Conservation (phyloP, 2,113 vertebrate genomes). For the Panthera tigris region DNA sequence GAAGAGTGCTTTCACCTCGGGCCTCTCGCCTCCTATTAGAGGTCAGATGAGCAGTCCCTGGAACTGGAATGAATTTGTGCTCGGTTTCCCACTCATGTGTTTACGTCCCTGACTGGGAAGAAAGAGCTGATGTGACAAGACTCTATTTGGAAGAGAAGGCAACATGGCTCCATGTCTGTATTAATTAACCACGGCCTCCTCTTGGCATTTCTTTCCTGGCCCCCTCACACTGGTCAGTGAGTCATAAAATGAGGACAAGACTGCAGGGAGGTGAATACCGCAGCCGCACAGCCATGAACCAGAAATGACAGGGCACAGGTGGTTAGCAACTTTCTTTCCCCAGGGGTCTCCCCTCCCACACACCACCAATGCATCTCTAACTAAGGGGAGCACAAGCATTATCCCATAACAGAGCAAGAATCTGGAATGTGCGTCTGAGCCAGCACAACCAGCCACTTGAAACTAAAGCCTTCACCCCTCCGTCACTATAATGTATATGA, state of each 20-base stretch:
- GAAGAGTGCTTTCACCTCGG: constrained; percentile 4
- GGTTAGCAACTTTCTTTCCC: neutral
- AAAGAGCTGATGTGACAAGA: neutral
- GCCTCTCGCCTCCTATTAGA: neutral
- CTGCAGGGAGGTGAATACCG: neutral
- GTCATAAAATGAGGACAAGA: neutral
- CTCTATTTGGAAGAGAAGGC: neutral
- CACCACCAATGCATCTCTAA: neutral
- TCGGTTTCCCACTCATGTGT: neutral
- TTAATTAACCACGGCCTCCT: neutral
- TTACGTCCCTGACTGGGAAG: neutral
- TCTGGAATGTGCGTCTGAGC: neutral
- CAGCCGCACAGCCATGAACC: constrained; percentile 45
- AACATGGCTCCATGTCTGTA: neutral
- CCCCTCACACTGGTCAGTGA: constrained; percentile 13
- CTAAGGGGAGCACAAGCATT: neutral
- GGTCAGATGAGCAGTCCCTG: neutral
- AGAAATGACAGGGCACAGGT: constrained; percentile 39
- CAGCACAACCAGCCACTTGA: neutral
- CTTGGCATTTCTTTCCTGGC: neutral
- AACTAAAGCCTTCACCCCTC: neutral
- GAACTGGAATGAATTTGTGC: neutral
- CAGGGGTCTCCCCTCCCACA: neutral
- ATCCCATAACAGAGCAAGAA: neutral
- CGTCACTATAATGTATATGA: accelerated